Evolutionary conservation across 2,888 invertebrate genomes (phyloP).

Genomic region (Drosophila mulleri): DNA sequence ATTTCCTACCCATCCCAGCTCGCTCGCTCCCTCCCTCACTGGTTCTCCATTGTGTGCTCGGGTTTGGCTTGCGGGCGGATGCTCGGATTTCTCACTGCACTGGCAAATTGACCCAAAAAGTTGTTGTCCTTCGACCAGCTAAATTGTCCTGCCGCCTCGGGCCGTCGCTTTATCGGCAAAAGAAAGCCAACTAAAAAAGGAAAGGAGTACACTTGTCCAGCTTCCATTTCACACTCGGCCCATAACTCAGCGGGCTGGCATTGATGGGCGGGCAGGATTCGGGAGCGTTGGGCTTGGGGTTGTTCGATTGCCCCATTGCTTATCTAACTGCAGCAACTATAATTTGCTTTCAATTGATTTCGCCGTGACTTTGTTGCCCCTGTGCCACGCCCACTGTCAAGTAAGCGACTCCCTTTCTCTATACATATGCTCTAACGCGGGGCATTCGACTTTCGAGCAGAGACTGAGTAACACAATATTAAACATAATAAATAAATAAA

Average conservation of each 20-base stretch:
- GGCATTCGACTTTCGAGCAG: not conserved
- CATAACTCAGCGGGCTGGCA: slow-evolving; percentile 47
- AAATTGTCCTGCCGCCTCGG: slow-evolving; percentile 66
- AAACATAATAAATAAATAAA: too few relatives aligned
- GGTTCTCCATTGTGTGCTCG: slow-evolving; percentile 8
- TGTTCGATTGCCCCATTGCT: slow-evolving; percentile 41
- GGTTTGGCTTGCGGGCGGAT: slow-evolving; percentile 15
- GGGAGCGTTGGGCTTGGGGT: not conserved
- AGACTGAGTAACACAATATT: not conserved
- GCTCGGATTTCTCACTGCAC: slow-evolving; percentile 45
- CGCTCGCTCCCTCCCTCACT: not conserved
- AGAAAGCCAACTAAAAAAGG: slow-evolving; percentile 21
- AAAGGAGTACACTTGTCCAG: slow-evolving; percentile 28
- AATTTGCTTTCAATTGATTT: slow-evolving; percentile 82
- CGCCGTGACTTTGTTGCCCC: slow-evolving; percentile 44
- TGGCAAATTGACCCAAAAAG: slow-evolving; percentile 73
- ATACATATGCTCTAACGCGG: not conserved
- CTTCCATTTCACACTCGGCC: slow-evolving; percentile 65
- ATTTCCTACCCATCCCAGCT: not conserved
- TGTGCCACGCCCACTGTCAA: not conserved
- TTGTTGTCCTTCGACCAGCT: slow-evolving; percentile 55
- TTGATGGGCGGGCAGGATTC: not conserved
- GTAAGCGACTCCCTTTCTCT: slow-evolving; percentile 2
- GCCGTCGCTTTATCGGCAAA: slow-evolving; percentile 46
- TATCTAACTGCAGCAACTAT: slow-evolving; percentile 74